Evolutionary conservation across 2,888 invertebrate genomes (phyloP).

Genomic region (Melikaiella ostensackeni): DNA sequence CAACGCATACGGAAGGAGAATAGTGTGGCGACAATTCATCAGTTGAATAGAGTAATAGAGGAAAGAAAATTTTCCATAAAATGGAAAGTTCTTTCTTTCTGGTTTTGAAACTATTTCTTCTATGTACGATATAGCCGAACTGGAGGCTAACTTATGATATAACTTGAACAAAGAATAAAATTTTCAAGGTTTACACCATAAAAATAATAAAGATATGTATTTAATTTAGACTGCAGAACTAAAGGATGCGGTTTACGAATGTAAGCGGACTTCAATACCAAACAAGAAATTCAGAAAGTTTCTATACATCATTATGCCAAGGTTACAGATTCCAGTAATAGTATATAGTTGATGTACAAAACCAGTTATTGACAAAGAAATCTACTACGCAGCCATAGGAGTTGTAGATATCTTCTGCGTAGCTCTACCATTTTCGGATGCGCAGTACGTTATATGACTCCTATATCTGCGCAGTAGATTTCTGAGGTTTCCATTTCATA

Average conservation of each 20-base stretch:
- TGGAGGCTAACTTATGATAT: too few species aligned
- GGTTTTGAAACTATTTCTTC: neutral
- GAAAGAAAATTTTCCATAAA: neutral
- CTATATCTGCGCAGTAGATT: too few species aligned
- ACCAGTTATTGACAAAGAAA: too few species aligned
- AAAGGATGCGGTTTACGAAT: slow-evolving; percentile 17
- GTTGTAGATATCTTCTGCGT: too few species aligned
- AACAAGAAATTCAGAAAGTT: slow-evolving; percentile 14
- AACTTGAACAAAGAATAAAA: too few species aligned
- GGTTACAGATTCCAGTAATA: neutral
- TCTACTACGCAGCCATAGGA: too few species aligned
- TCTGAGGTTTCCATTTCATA: too few species aligned
- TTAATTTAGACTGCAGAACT: neutral
- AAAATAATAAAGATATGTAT: too few species aligned
- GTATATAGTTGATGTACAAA: too few species aligned
- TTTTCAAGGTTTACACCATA: too few species aligned
- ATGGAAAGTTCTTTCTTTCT: neutral
- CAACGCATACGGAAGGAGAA: slow-evolving; percentile 13
- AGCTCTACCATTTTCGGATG: too few species aligned
- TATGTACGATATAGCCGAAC: neutral
- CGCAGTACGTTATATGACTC: too few species aligned
- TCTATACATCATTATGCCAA: neutral
- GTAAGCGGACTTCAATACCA: neutral
- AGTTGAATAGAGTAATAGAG: neutral
- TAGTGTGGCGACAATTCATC: slow-evolving; percentile 13